Evolutionary conservation across 1,140 invertebrate genomes (phyloP), one percentile per base, ranked within the genome.

Genomic region (Chymomyza costata): DNA sequence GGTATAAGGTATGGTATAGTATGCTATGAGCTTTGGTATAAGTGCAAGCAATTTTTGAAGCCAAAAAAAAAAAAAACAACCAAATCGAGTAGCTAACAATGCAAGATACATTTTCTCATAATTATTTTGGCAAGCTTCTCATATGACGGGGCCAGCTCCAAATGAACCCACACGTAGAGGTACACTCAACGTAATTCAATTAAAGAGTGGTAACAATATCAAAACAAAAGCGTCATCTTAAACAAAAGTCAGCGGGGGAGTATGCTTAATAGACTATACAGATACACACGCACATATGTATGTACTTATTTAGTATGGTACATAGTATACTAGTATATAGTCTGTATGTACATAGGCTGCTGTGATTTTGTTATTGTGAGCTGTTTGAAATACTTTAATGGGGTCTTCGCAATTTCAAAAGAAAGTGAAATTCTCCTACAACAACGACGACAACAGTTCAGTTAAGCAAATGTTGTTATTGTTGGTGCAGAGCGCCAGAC

Each of bases 341-440:
- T n/a, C n/a, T n/a, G n/a, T n/a, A n/a, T n/a, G n/a, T n/a, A n/a
- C n/a, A n/a, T n/a, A n/a, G n/a, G 19, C 16, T 34, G 32, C 3
- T 28, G 25, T 53, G 49, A n/a, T 47, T 19, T 8, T 60, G 51
- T 6, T 46, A 52, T 35, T 51, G 53, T 57, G 41, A n/a, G n/a
- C n/a, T n/a, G 57, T 63, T 71, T 58, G 69, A 50, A 50, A 69
- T 73, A 68, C n/a, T n/a, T n/a, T n/a, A 67, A 78, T 78, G 50
- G 65, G 70, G 69, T 74, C 69, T 66, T 46, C 71, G 70, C 61
- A 76, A 76, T 67, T 80, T 80, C 55, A 65, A 80, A 78, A 80
- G 73, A 78, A 78, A 78, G 73, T 78, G 73, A 78, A 78, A 78
- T 78, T 78, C 73, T 78, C 68, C 44, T 25, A 15, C 32, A 54